These are phyloP conservation scores for Bombus waltoni DNA, from an alignment of 1,140 invertebrate species.

Conservation along the genomic window DNA sequence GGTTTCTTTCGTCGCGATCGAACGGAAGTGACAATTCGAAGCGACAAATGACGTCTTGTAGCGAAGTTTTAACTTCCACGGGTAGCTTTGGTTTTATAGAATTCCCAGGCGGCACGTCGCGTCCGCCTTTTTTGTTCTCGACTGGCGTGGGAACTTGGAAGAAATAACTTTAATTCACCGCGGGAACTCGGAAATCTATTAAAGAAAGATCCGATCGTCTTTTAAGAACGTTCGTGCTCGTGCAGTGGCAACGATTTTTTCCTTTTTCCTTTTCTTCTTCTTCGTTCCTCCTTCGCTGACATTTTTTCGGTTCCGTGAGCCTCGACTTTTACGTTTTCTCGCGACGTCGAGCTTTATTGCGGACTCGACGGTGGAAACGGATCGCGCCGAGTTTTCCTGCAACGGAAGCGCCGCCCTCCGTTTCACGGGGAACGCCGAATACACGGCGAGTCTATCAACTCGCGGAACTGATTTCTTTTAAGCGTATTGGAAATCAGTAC, in stretches of 20 bases:
- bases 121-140: not conserved
- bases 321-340: not conserved
- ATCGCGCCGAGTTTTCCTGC: not conserved
- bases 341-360: conserved; percentile 19
- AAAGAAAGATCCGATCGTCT: conserved; percentile 45
- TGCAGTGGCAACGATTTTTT: conserved; percentile 25
- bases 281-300: no score
- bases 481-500: not conserved
- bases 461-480: not conserved
- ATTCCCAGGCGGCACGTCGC: conserved; percentile 5
- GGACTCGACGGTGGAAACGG: not conserved
- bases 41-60: conserved; percentile 43
- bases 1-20: not conserved
- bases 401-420: not conserved
- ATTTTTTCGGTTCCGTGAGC: not conserved
- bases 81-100: conserved; percentile 15
- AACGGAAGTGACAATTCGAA: conserved; percentile 19
- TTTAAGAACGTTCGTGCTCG: conserved; percentile 48
- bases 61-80: not conserved
- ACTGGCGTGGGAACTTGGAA: conserved; percentile 1
- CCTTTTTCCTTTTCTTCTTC: not conserved
- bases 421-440: not conserved
- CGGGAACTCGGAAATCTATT: conserved; percentile 37
- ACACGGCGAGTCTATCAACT: not conserved
- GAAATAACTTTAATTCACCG: conserved; percentile 45